phyloP scores from a whole-genome alignment of 2,113 vertebrate species.

The Pelmatolapia mariae region DNA sequence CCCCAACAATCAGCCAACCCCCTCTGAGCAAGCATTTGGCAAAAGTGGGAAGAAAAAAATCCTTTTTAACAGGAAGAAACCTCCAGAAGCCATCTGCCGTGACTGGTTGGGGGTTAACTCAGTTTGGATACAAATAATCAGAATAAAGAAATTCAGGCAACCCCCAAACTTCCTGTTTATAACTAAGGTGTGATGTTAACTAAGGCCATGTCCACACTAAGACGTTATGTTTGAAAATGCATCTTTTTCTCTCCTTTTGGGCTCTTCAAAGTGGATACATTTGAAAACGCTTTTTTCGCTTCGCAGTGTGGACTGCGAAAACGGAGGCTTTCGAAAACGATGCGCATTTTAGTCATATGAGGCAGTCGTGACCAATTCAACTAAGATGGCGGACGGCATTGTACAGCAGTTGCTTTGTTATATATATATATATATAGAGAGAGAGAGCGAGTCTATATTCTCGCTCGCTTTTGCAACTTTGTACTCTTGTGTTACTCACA shows the following conservation, averaged over 20 bases:
- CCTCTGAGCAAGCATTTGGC: background rate
- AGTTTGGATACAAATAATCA: background rate
- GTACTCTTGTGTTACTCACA: background rate
- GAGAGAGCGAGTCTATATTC: background rate
- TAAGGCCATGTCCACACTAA: background rate
- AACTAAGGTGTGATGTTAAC: background rate
- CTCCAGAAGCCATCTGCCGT: background rate
- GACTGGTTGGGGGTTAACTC: background rate
- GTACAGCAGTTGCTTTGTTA: background rate
- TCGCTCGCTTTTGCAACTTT: background rate
- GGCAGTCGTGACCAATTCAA: background rate
- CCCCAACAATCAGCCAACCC: background rate
- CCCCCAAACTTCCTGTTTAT: background rate
- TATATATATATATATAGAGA: rapidly evolving
- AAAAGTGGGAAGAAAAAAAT: background rate
- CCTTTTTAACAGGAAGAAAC: background rate
- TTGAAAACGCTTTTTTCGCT: background rate
- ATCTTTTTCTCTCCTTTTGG: background rate
- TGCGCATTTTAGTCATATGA: background rate
- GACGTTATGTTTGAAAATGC: background rate
- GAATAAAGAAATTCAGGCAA: background rate
- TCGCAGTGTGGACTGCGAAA: background rate
- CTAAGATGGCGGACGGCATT: background rate
- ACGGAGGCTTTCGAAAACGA: background rate
- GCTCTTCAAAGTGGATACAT: background rate